Evolutionary conservation across 2,888 invertebrate genomes (phyloP).

Genomic region (Platycnemis pennipes): DNA sequence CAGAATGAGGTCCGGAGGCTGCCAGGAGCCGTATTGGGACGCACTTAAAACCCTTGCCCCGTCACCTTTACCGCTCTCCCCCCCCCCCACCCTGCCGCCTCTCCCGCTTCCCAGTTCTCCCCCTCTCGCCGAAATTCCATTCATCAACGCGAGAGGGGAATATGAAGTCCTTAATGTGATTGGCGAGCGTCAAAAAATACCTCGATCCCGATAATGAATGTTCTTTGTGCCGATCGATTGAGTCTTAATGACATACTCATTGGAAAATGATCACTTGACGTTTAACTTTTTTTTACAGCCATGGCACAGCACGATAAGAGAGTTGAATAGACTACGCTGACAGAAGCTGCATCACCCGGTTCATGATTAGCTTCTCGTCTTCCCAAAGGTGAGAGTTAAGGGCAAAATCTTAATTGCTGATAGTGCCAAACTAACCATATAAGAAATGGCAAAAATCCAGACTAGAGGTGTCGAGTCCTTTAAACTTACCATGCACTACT

Average conservation of each 20-base stretch:
- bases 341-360: not conserved
- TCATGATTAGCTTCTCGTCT: not conserved
- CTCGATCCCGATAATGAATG: conserved; percentile 50
- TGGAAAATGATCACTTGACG: conserved; percentile 56
- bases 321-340: not conserved
- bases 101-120: not conserved
- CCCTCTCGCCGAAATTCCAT: conserved; percentile 59
- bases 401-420: not conserved
- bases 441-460: too few species aligned
- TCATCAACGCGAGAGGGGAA: conserved; percentile 61
- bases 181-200: conserved; percentile 43
- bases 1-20: conserved; percentile 1
- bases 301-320: conserved; percentile 3
- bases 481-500: too few species aligned
- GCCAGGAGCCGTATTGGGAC: conserved; percentile 37
- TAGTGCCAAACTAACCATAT: not conserved
- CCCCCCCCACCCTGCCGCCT: not conserved
- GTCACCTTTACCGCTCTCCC: not conserved
- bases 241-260: conserved; percentile 52
- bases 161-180: conserved; percentile 61
- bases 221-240: conserved; percentile 28
- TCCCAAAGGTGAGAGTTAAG: not conserved
- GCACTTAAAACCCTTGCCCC: not conserved
- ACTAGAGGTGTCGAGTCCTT: not conserved
- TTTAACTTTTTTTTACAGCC: not conserved